Percentiles rank a stretch among this genome's conserved stretches.
Evolutionary conservation across 1,140 invertebrate species (phyloP).

Genomic region (Nephila pilipes): DNA sequence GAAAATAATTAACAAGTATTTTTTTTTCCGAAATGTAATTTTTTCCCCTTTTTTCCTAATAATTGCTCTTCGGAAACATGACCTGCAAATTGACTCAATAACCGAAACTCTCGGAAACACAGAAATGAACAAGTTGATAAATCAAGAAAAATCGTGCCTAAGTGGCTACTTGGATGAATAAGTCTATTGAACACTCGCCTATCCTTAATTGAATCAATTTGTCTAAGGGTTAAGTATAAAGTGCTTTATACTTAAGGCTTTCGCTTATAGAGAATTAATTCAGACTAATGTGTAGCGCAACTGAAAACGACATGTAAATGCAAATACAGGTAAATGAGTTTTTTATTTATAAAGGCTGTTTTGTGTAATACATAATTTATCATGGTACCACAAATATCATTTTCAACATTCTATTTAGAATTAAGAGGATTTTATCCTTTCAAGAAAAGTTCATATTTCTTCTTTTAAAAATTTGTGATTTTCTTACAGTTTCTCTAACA

Average conservation of each 20-base stretch:
- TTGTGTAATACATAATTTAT: too few species aligned
- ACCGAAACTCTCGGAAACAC: neutral
- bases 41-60: neutral
- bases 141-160: constrained; percentile 27
- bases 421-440: too few species aligned
- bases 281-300: neutral
- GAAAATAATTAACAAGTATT: too few species aligned
- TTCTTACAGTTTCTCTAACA: too few species aligned
- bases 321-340: too few species aligned
- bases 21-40: too few species aligned
- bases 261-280: neutral
- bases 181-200: neutral
- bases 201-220: constrained; percentile 27
- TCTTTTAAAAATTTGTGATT: too few species aligned
- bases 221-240: neutral
- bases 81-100: neutral
- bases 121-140: neutral
- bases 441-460: too few species aligned
- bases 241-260: neutral
- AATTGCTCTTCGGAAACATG: neutral
- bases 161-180: constrained; percentile 3
- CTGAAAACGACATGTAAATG: too few species aligned
- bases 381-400: too few species aligned
- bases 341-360: too few species aligned
- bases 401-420: too few species aligned